Base-by-base conservation (phyloP, 2,888 invertebrate species). In the Erebia ligea region DNA sequence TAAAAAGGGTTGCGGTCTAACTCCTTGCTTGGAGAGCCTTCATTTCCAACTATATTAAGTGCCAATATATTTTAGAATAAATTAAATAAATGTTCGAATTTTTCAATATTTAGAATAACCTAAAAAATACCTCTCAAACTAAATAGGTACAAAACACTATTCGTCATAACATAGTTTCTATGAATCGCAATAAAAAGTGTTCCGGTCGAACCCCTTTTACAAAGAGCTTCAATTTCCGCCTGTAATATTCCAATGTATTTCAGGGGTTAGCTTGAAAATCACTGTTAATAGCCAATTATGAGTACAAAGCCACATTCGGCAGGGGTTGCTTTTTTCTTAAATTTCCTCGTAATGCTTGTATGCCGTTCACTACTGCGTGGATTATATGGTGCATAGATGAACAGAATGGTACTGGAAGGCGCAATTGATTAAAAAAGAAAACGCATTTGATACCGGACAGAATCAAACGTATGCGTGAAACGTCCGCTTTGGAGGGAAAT, bases 211-310 rank as follows among this genome's bases (percentile, higher is more conserved):
- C 65, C 62, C 73, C 70, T 72, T 52, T 62, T 25, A 68, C 74
- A 74, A 75, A 80, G 76, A 77, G 76, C 75, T 71, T 76, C 77
- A 75, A 82, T 84, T 82, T 84, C 83, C 83, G 78, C 74, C 77
- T 76, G 76, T 76, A 77, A 77, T 81, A 73, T 69, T 71, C 75
- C 75, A 74, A 77, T 76, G 70, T 70, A 69, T 68, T 72, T 66
- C 67, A 68, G 72, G 17, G 77, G 77, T 77, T 75, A 72, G 62
- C 64, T 65, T 70, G 65, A 68, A 74, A 74, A 74, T 56, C 62
- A 54, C 61, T 78, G 76, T 78, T 73, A 73, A 77, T 74, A 74
- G 79, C 75, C 79, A 81, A 85, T 85, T 82, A 82, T 77, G 76
- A 77, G 73, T 75, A 78, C 79, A 79, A 81, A 77, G 75, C 75